A percentile compares a stretch with the other conserved stretches of the same genome.
These are phyloP conservation scores for Blennius ocellaris DNA, from an alignment of 2,113 vertebrate genomes.

Conservation along the genomic window DNA sequence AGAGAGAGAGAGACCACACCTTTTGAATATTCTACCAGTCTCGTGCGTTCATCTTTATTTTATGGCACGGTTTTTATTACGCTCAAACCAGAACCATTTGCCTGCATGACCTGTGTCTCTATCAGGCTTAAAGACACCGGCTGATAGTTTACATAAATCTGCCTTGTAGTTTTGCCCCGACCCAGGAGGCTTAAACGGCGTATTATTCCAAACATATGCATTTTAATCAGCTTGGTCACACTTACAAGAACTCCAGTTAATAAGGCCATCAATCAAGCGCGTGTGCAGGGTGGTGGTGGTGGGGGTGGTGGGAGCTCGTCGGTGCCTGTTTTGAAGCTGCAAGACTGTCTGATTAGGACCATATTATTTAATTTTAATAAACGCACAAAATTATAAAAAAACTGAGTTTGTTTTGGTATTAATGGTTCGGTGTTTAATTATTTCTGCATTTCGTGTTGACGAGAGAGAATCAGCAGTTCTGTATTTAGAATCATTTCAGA, in stretches of 20 bases:
- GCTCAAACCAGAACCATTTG: constrained; percentile 51
- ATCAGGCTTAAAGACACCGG: constrained; percentile 67
- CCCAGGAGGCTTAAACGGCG: constrained; percentile 91
- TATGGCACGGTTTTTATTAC: constrained; percentile 60
- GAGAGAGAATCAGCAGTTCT: background rate
- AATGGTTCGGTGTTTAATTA: background rate
- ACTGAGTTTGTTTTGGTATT: background rate
- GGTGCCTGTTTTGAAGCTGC: constrained; percentile 16
- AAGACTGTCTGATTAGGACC: constrained; percentile 53
- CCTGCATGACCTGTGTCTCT: constrained; percentile 50
- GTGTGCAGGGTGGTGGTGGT: constrained; percentile 21
- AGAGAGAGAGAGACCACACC: constrained; percentile 2
- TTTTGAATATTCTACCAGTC: constrained; percentile 38
- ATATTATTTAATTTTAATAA: constrained; percentile 40
- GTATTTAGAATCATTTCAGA: background rate
- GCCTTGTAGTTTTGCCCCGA: constrained; percentile 65
- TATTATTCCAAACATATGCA: constrained; percentile 99
- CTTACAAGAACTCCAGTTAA: constrained; percentile 99
- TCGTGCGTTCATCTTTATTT: constrained; percentile 60
- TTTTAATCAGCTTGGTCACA: constrained; percentile 99
- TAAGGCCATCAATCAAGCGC: constrained; percentile 98
- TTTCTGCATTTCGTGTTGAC: background rate
- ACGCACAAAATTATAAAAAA: background rate
- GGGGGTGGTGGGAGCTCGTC: background rate
- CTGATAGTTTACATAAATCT: constrained; percentile 84